Evolutionary conservation across 2,888 invertebrate species (phyloP), one percentile per base, ranked within the genome.

Genomic region (Agapetus fuscipes): DNA sequence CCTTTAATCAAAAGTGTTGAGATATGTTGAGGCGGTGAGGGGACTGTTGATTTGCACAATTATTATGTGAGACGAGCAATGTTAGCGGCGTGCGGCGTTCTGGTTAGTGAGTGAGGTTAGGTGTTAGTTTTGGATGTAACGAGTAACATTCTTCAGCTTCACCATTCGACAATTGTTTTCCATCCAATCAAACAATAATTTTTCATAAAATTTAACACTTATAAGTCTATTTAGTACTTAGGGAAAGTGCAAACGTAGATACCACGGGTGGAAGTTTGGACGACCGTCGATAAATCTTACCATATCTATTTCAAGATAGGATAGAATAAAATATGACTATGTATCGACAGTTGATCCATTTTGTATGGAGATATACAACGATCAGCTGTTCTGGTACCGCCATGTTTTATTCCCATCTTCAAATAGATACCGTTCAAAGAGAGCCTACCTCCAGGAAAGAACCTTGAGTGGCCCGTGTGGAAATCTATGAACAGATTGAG

Each of bases 141-240:
- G n/a, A n/a, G n/a, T n/a, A n/a, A n/a, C n/a, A n/a, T n/a, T n/a
- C n/a, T n/a, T 3, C 17, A 17, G 20, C 20, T 33, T 33, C 33
- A 13, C 39, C 34, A 17, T 28, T 24, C 16, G 17, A 28, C 12
- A 37, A 40, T 37, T 20, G 30, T 45, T 47, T 38, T 47, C 47
- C 47, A 47, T 47, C 47, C 47, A 47, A 27, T 39, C 42, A 39
- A 40, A 47, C 47, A 47, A 47, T 47, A 47, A 47, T 47, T 47
- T 47, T 40, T 44, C 30, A 20, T 9, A 20, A 6, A 9, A 6
- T 9, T 9, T 20, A 20, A 9, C 9, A 9, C 9, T 6, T 9
- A 20, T 20, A 20, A 9, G 20, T 6, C 5, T 20, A 20, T 20
- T 6, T 20, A 20, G 9, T 9, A 20, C 5, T 20, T 20, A 20